These are phyloP conservation scores for Candoia aspera DNA, from an alignment of 2,113 vertebrate species.

Conservation along the genomic window DNA sequence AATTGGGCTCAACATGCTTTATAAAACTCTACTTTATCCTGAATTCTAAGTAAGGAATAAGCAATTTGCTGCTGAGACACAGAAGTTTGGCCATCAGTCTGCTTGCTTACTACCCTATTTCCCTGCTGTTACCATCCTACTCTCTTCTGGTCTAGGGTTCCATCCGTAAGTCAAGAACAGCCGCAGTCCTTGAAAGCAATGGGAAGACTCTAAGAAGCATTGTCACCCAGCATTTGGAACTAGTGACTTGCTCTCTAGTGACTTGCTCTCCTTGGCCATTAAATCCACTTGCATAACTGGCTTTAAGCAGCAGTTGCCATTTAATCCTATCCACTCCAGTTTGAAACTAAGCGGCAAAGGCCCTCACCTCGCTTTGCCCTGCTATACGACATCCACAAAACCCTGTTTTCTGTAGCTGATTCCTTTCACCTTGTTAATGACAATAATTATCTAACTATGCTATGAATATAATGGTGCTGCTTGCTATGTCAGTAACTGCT, in stretches of 20 bases:
- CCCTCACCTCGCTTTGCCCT: background rate
- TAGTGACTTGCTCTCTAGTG: no score
- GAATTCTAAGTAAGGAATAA: background rate
- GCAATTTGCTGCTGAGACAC: background rate
- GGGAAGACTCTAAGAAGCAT: background rate
- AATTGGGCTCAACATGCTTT: no score
- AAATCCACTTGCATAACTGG: no score
- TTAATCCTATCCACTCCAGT: background rate
- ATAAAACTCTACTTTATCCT: no score
- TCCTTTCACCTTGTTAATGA: background rate
- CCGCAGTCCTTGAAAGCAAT: background rate
- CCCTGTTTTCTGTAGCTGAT: background rate
- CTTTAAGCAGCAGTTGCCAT: no score
- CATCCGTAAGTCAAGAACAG: background rate
- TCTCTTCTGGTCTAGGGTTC: background rate
- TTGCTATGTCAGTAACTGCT: slow-evolving; percentile 59
- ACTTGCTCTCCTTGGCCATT: background rate
- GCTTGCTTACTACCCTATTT: background rate
- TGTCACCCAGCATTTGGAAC: background rate
- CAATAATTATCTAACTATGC: slow-evolving; percentile 18
- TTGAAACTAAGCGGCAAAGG: background rate
- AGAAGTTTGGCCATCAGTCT: background rate
- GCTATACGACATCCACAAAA: background rate
- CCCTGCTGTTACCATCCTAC: background rate
- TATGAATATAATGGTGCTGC: slow-evolving; percentile 29